Evolutionary conservation across 2,797 vertebrate species (phyloP).

Genomic region (Okamejei kenojei): DNA sequence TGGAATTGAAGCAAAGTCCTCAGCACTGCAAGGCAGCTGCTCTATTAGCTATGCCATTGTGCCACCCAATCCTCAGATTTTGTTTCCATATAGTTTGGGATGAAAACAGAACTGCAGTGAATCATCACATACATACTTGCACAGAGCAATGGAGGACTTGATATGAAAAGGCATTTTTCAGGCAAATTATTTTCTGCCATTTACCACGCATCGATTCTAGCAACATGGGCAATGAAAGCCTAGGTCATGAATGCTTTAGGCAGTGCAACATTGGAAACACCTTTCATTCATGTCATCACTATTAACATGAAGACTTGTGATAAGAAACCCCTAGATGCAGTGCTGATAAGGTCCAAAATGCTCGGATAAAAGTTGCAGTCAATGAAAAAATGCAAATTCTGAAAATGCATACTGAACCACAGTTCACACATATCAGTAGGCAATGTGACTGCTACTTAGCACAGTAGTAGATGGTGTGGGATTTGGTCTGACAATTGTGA

Average conservation of each 20-base stretch:
- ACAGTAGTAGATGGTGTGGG: not conserved
- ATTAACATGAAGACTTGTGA: not conserved
- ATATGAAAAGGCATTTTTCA: not conserved
- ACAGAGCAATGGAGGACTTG: not conserved
- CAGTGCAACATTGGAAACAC: not conserved
- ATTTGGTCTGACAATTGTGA: not conserved
- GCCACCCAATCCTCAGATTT: not conserved
- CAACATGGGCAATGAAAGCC: not conserved
- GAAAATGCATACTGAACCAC: not conserved
- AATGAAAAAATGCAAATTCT: not conserved
- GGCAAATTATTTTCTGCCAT: not conserved
- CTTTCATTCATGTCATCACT: not conserved
- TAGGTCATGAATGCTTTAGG: not conserved
- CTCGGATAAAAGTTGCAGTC: not conserved
- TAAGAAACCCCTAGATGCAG: not conserved
- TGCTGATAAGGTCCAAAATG: not conserved
- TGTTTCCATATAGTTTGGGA: not conserved
- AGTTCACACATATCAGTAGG: not conserved
- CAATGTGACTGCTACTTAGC: not conserved
- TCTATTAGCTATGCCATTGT: no score
- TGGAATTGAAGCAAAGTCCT: no score
- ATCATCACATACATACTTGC: not conserved
- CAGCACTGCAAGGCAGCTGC: no score
- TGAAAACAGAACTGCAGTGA: not conserved
- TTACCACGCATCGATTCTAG: not conserved